Evolutionary conservation across 35 echinoderm and acorn worm genomes (phyloP).

Genomic region (Heliocidaris erythrogramma): DNA sequence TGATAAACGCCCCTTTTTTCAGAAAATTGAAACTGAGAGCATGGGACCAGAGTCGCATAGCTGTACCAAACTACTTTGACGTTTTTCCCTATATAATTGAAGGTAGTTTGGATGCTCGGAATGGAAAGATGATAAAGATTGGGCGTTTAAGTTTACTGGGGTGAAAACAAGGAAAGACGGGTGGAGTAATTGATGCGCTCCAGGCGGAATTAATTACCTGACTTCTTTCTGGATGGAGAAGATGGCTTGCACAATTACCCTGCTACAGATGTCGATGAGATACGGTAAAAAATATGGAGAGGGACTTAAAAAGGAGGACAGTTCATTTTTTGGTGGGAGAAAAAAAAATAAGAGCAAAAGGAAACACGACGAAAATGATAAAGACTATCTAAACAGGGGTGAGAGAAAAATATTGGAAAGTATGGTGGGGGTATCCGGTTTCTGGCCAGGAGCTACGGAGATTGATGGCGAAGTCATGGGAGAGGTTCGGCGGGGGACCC

Average conservation of each 20-base stretch:
- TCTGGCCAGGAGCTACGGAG: constrained; percentile 36
- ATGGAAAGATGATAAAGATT: constrained; percentile 30
- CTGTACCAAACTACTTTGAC: constrained; percentile 33
- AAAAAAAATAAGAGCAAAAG: not conserved
- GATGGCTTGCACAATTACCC: not conserved
- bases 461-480: constrained; percentile 22
- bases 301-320: not conserved
- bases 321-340: not conserved
- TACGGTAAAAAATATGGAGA: not conserved
- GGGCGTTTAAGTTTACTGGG: constrained; percentile 48
- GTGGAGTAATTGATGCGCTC: constrained; percentile 44
- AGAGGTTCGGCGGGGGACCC: constrained; percentile 7
- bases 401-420: constrained; percentile 23
- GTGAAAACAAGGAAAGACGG: constrained; percentile 41
- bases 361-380: constrained; percentile 45
- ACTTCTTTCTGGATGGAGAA: not conserved
- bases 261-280: constrained; percentile 24
- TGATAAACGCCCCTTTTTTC: no score
- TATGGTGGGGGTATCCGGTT: constrained; percentile 38
- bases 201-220: constrained; percentile 48
- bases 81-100: not conserved
- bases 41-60: not conserved
- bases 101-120: not conserved
- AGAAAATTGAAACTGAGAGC: not conserved
- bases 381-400: not conserved